phyloP scores from a whole-genome alignment of 1,140 invertebrate species.

The Pseudomyrmex sp. region DNA sequence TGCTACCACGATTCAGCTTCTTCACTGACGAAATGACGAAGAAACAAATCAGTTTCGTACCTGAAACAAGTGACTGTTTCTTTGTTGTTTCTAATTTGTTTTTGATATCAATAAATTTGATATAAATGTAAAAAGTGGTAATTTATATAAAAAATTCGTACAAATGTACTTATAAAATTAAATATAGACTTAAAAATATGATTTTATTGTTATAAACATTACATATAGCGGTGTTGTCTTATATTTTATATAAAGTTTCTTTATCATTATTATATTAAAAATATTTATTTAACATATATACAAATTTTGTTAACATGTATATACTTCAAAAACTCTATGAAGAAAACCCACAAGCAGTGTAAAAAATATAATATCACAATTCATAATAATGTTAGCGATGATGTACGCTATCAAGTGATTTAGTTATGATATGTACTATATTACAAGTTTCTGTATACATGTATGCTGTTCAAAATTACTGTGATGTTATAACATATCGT shows the following conservation, averaged over 20 bases:
- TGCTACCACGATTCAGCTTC: constrained; percentile 50
- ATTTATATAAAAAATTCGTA: constrained; percentile 10
- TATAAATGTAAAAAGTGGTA: not conserved
- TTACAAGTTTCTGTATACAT: not conserved
- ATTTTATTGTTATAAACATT: no score
- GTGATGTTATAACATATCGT: constrained; percentile 72
- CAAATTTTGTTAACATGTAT: no score
- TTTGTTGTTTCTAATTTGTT: constrained; percentile 26
- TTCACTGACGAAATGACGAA: constrained; percentile 23
- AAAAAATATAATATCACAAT: no score
- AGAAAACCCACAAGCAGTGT: no score
- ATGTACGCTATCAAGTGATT: no score
- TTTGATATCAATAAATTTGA: not conserved
- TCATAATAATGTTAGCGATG: no score
- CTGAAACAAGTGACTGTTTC: constrained; percentile 29
- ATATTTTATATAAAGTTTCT: no score
- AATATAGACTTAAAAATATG: no score
- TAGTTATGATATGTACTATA: not conserved
- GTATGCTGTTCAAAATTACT: constrained; percentile 3
- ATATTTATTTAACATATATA: no score
- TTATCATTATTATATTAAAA: no score
- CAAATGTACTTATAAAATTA: not conserved
- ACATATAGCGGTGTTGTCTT: no score
- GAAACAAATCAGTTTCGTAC: constrained; percentile 35
- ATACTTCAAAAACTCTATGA: no score